Evolutionary conservation across 2,113 vertebrate species (phyloP).

Genomic region (Martes martes): DNA sequence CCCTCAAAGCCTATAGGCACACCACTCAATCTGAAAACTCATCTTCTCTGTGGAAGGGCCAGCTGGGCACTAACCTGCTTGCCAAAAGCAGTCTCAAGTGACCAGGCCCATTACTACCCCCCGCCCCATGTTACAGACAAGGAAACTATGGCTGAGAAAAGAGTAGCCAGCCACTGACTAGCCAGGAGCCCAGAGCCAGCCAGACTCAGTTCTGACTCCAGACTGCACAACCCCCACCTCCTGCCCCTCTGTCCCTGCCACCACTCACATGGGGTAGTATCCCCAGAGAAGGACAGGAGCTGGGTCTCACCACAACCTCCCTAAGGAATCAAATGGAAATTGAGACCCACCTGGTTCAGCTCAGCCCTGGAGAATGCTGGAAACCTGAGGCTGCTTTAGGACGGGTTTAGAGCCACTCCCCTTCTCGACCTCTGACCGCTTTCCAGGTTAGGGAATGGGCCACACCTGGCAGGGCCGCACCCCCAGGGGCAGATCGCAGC

Average conservation of each 20-base stretch:
- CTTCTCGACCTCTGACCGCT: not conserved
- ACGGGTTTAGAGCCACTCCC: not conserved
- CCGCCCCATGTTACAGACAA: not conserved
- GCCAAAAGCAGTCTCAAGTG: not conserved
- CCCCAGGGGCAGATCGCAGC: not conserved
- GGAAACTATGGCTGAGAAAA: not conserved
- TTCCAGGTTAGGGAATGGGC: not conserved
- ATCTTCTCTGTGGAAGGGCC: not conserved
- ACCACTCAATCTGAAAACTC: not conserved
- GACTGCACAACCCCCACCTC: too few relatives aligned
- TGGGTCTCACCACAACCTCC: not conserved
- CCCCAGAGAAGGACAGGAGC: not conserved
- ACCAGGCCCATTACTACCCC: not conserved
- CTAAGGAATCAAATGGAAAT: not conserved
- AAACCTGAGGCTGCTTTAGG: not conserved
- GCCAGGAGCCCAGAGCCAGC: not conserved
- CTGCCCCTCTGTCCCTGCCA: not conserved
- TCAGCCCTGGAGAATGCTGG: not conserved
- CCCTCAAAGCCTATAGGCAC: not conserved
- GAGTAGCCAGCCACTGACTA: not conserved
- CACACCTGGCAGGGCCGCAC: constrained; percentile 12
- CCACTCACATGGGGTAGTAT: not conserved
- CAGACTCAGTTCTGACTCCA: not conserved
- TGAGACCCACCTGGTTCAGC: constrained; percentile 14
- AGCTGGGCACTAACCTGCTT: not conserved